Percentiles rank a stretch among this genome's conserved stretches.
These are phyloP conservation scores for Meloe dianella DNA, from an alignment of 2,888 invertebrate species.

Conservation along the genomic window DNA sequence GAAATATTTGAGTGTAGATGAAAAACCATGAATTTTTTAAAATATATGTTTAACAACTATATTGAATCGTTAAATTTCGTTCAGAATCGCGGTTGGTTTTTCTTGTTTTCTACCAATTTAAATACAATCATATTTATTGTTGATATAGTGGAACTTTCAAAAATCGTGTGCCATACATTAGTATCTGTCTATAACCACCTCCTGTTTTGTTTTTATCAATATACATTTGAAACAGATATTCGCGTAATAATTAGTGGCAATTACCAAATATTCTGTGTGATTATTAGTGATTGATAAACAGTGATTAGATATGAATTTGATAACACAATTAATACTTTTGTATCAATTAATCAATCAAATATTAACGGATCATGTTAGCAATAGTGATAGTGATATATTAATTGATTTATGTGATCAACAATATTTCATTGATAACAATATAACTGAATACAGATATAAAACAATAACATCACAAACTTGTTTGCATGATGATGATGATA, in stretches of 20 bases:
- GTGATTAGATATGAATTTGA: background rate
- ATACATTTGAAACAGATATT: no score
- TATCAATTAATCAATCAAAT: background rate
- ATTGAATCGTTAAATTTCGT: background rate
- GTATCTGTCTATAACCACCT: background rate
- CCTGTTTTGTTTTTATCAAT: background rate
- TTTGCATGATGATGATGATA: conserved; percentile 22
- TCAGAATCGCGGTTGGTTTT: background rate
- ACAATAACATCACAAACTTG: background rate
- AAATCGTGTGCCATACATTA: background rate
- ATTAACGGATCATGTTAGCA: background rate
- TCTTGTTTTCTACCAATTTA: background rate
- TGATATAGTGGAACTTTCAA: background rate
- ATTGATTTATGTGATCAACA: conserved; percentile 20
- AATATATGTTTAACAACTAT: no score
- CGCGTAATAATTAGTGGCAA: no score
- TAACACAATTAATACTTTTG: background rate
- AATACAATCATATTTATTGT: background rate
- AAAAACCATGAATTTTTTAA: background rate
- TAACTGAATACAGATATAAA: conserved; percentile 24
- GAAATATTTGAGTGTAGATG: no score
- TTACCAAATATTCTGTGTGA: no score
- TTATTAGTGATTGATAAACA: conserved; percentile 5
- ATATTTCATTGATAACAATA: conserved; percentile 11
- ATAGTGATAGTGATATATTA: background rate